Conservation (phyloP, 2,797 vertebrate genomes). For the Garrulus glandarius region DNA sequence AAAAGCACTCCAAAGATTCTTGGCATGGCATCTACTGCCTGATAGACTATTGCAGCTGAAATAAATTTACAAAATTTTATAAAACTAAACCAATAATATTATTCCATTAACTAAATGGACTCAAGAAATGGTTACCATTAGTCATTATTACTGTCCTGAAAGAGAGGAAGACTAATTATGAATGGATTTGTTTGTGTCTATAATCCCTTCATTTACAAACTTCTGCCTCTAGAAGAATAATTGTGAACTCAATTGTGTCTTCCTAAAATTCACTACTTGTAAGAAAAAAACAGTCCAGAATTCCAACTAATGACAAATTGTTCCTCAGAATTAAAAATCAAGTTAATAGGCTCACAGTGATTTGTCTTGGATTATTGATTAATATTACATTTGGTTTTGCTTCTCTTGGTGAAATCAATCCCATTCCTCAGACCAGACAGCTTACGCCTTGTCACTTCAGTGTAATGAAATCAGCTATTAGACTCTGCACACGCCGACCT, state of each 20-base stretch:
- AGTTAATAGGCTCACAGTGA: slow-evolving; percentile 26
- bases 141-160: slow-evolving; percentile 25
- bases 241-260: background rate
- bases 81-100: background rate
- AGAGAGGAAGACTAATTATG: background rate
- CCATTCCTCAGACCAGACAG: background rate
- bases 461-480: slow-evolving; percentile 9
- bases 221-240: slow-evolving; percentile 5
- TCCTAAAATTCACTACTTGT: background rate
- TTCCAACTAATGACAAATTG: slow-evolving; percentile 31
- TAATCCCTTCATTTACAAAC: slow-evolving; percentile 6
- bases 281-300: background rate
- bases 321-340: slow-evolving; percentile 17
- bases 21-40: background rate
- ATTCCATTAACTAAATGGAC: slow-evolving; percentile 53
- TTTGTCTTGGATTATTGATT: slow-evolving; percentile 43
- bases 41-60: background rate
- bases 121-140: background rate
- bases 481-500: background rate
- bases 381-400: slow-evolving; percentile 32
- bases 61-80: background rate
- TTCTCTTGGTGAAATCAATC: slow-evolving; percentile 33
- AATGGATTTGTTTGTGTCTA: slow-evolving; percentile 20
- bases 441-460: background rate
- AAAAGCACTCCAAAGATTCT: background rate